Evolutionary conservation across 1,140 invertebrate genomes (phyloP), one percentile per base, ranked within the genome.

Genomic region (Euwallacea similis): DNA sequence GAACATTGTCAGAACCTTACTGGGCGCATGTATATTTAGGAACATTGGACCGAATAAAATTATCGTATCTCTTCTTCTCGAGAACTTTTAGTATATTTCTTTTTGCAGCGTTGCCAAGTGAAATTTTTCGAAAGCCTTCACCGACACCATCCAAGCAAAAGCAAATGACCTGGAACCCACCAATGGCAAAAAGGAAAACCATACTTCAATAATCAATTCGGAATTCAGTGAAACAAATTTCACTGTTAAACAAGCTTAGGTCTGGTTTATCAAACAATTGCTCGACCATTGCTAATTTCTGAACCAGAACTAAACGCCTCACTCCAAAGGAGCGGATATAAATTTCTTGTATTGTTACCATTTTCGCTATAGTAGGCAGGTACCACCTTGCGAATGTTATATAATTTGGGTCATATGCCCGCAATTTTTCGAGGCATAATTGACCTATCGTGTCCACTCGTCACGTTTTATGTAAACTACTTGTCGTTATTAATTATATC

Each of bases 221-320:
- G 16, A 66, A 66, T 10, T 66, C 64, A 66, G 44, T 66, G 64
- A 66, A 66, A 66, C 65, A 66, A 66, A 66, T 66, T 56, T 58
- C 65, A 44, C 55, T 66, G 53, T 66, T 66, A 66, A 66, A 66
- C 42, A 56, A 47, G 33, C 55, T 66, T 66, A 41, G 64, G 33
- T 13, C 55, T 55, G 64, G 64, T 55, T 66, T 66, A 47, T 47
- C 44, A 46, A 63, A 63, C 44, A 50, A 63, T 63, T 63, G 61
- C 47, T 44, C 61, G 61, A 63, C 61, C 61, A 21, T 47, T 47
- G 44, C 61, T 63, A 63, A 63, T 63, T 47, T 16, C 47, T 21
- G 61, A 21, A 63, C 61, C 61, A 63, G 61, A 63, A 63, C 61
- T 46, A 63, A 63, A 63, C 59, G 59, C 42, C 11, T 61, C 33